These are phyloP conservation scores for Tuta absoluta DNA, from an alignment of 2,888 invertebrate species.

Conservation along the genomic window DNA sequence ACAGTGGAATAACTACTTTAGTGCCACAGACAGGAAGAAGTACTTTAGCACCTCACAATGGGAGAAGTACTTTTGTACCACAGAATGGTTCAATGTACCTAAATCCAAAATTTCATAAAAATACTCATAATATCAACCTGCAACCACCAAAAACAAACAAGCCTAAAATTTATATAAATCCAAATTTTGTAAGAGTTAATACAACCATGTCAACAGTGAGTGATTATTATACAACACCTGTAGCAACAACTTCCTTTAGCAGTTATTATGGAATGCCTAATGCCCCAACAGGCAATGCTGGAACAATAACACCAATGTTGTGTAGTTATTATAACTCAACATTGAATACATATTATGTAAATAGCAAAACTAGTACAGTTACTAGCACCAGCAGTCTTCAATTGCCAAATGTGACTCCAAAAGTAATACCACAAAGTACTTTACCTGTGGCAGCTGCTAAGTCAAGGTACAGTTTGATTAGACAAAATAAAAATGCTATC, in stretches of 20 bases:
- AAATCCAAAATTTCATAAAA: conserved; percentile 57
- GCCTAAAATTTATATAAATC: conserved; percentile 74
- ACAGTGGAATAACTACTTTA: conserved; percentile 17
- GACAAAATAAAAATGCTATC: conserved; percentile 43
- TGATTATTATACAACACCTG: conserved; percentile 10
- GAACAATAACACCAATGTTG: background rate
- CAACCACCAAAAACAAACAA: conserved; percentile 34
- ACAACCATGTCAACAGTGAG: conserved; percentile 20
- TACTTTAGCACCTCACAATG: too few relatives aligned
- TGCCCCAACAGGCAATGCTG: background rate
- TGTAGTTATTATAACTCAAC: conserved; percentile 4
- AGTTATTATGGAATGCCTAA: conserved; percentile 2
- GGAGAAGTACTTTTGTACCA: conserved; percentile 22
- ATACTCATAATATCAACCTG: conserved; percentile 23
- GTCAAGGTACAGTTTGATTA: conserved; percentile 60
- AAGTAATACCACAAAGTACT: conserved; percentile 28
- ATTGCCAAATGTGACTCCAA: conserved; percentile 32
- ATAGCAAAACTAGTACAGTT: conserved; percentile 8
- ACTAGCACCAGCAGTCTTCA: conserved; percentile 6
- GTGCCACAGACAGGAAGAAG: too few relatives aligned
- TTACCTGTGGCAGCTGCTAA: conserved; percentile 28
- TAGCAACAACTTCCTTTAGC: background rate
- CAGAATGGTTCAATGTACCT: conserved; percentile 50
- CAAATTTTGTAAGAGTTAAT: conserved; percentile 59
- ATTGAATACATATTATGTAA: conserved; percentile 9